Conservation (phyloP, 2,797 vertebrate species). For the Prunella strophiata region DNA sequence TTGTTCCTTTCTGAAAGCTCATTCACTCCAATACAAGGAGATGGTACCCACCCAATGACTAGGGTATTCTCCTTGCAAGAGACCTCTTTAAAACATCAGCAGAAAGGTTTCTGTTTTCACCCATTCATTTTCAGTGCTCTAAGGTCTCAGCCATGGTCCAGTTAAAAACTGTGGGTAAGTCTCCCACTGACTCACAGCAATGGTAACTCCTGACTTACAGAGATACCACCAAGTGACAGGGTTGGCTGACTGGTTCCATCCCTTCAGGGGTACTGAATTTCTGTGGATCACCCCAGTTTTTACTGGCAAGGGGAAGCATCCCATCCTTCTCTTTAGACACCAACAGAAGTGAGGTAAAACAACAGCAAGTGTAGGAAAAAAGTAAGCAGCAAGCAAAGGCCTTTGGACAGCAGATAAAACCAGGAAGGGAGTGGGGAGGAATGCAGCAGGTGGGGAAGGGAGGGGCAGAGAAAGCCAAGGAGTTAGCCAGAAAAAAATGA, state of each 20-base stretch:
- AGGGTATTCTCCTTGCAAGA: background rate
- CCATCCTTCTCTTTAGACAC: background rate
- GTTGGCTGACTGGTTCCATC: background rate
- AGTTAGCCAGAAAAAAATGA: background rate
- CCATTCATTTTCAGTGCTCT: background rate
- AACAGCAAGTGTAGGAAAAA: background rate
- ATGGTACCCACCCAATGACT: background rate
- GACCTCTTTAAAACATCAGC: background rate
- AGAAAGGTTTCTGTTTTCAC: background rate
- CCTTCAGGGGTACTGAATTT: background rate
- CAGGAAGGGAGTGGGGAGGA: background rate
- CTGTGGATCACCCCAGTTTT: background rate
- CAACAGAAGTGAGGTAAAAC: background rate
- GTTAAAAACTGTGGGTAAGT: background rate
- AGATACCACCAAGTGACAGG: background rate
- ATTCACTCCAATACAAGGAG: background rate
- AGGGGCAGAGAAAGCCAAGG: background rate
- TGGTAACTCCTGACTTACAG: background rate
- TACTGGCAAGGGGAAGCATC: background rate
- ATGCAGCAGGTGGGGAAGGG: background rate
- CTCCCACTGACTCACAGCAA: background rate
- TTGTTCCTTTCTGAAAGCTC: background rate
- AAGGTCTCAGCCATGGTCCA: background rate
- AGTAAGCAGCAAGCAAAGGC: background rate
- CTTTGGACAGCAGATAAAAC: constrained; percentile 27